Base-by-base conservation (phyloP, 2,113 vertebrate species). In the Podiceps cristatus region DNA sequence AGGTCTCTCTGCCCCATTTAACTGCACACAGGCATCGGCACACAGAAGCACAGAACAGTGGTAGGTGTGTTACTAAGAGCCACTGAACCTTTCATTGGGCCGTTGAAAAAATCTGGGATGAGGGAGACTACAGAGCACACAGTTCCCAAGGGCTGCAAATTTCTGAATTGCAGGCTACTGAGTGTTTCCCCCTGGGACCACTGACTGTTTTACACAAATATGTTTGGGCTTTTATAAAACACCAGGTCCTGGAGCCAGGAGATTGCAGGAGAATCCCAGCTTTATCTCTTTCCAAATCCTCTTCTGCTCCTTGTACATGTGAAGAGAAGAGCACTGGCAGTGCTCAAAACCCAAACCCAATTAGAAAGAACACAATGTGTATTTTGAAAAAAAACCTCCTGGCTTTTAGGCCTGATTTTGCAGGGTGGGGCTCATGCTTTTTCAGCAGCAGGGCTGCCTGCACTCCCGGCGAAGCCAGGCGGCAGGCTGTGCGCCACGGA, bases 1-100 rank as follows among this genome's bases (percentile, higher is more conserved):
- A 94, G 87, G 85, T 95, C 91, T 95, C 77, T 91, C 91, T 93
- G 94, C 77, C 74, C 87, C 59, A 45, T 82, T 97, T 90, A 94
- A 96, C 56, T 80, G 28, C 73, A 85, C 18, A 22, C 3, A 12
- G 84, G 53, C 56, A 88, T 53, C 7, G 5, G 42, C 31, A 81
- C 73, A 84, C 27, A 13, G 29, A 42, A 68, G 52, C 29, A 76
- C 42, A 76, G 37, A 94, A 52, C 20, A 77, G 63, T 49, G 69
- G 52, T 53, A 91, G 69, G 56, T 90, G 67, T 45, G 62, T 87
- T 76, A 82, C 28, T n/a, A 72, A 75, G 13, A 84, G 33, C 29
- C 89, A 72, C 24, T 4, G 1, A 95, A 73, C 25, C 5, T 19
- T 87, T 82, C 22, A 31, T 53, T 35, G 31, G 45, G 45, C 69